A percentile compares a stretch with the other conserved stretches of the same genome.
Conservation (phyloP, 2,113 vertebrate genomes). For the Hydrochoerus hydrochaeris region DNA sequence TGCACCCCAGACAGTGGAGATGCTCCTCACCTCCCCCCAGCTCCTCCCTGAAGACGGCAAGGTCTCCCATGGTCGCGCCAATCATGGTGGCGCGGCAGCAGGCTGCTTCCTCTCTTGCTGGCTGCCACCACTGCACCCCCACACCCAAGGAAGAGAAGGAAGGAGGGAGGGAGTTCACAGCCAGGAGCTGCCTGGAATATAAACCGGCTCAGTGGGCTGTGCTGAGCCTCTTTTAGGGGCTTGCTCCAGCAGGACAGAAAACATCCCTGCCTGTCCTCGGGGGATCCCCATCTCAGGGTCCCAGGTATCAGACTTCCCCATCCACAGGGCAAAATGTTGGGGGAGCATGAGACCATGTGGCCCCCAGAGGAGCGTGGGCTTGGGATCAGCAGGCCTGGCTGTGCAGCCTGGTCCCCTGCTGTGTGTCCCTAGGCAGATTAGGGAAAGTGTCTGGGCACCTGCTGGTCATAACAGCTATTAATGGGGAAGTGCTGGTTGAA, state of each 20-base stretch:
- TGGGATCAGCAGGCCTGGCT: neutral
- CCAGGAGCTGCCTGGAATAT: constrained; percentile 37
- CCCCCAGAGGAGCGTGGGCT: accelerated
- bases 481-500: neutral
- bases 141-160: neutral
- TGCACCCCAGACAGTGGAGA: neutral
- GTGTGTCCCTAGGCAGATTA: neutral
- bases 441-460: neutral
- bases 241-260: neutral
- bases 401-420: neutral
- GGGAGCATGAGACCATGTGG: neutral
- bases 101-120: neutral
- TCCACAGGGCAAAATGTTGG: neutral
- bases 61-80: neutral
- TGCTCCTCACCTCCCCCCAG: neutral
- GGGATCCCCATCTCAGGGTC: neutral
- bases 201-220: neutral
- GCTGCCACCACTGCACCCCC: neutral
- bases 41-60: neutral
- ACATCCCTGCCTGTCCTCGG: neutral
- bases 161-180: neutral
- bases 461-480: neutral
- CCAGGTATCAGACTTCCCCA: neutral
- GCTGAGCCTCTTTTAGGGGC: neutral
- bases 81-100: neutral